Evolutionary conservation across 2,888 invertebrate genomes (phyloP).

Genomic region (Petrophora chlorosata): DNA sequence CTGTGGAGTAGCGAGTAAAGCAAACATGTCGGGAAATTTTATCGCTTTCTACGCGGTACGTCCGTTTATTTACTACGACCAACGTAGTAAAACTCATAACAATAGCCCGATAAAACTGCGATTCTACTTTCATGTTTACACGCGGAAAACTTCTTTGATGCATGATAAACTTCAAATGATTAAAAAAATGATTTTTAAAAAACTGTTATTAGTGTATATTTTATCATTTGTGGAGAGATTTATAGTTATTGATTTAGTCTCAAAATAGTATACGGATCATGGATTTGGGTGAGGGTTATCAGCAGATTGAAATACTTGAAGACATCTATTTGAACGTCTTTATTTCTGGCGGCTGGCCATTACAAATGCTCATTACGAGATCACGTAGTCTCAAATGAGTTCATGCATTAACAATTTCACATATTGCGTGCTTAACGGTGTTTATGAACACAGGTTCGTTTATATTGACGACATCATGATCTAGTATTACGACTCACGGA

Average conservation of each 20-base stretch:
- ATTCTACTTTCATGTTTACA: slow-evolving; percentile 7
- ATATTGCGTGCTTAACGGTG: slow-evolving; percentile 21
- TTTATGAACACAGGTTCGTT: not conserved
- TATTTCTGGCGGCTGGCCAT: not conserved
- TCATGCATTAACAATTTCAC: not conserved
- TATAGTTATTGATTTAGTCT: not conserved
- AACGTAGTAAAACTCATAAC: slow-evolving; percentile 42
- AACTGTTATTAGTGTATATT: not conserved
- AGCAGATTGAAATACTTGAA: not conserved
- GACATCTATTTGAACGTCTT: not conserved
- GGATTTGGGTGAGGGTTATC: not conserved
- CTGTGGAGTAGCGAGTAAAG: slow-evolving; percentile 44
- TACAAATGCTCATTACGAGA: not conserved
- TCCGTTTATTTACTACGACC: slow-evolving; percentile 53
- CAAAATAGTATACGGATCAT: not conserved
- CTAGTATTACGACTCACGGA: slow-evolving; percentile 37
- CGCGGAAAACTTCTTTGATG: not conserved
- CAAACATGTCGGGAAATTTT: slow-evolving; percentile 54
- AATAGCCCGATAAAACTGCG: slow-evolving; percentile 31
- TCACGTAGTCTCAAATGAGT: not conserved
- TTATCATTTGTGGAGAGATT: not conserved
- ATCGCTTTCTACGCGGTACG: slow-evolving; percentile 62
- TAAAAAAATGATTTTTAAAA: not conserved
- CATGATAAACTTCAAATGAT: not conserved
- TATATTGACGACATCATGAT: slow-evolving; percentile 15